Conservation (phyloP, 2,888 invertebrate genomes). For the Leptinotarsa tumamoca region DNA sequence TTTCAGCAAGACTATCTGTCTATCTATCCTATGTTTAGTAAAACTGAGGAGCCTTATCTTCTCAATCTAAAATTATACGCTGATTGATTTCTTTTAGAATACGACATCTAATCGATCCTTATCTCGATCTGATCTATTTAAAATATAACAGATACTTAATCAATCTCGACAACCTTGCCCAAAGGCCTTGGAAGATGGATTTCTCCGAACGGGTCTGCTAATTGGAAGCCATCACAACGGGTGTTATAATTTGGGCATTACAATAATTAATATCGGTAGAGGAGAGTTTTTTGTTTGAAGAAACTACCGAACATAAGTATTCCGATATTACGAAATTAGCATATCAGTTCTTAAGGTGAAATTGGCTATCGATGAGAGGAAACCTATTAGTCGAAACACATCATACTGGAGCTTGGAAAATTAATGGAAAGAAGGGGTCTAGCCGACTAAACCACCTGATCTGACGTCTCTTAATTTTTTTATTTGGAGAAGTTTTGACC, state of each 20-base stretch:
- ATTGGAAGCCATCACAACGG: not conserved
- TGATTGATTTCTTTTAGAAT: conserved; percentile 12
- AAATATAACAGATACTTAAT: conserved; percentile 3
- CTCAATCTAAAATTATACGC: not conserved
- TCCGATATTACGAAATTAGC: too few species aligned
- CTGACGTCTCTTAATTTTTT: too few species aligned
- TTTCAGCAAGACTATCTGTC: not conserved
- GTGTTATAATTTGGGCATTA: conserved; percentile 15
- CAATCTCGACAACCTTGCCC: not conserved
- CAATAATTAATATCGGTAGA: conserved; percentile 1
- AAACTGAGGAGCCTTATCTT: not conserved
- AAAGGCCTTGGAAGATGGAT: conserved; percentile 7
- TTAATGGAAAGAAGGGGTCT: too few species aligned
- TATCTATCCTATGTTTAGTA: not conserved
- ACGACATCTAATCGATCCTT: not conserved
- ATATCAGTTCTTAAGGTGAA: too few species aligned
- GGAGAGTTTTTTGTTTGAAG: not conserved
- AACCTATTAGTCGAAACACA: too few species aligned
- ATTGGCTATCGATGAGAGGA: too few species aligned
- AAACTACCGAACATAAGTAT: too few species aligned
- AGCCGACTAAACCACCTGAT: too few species aligned
- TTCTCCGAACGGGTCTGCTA: not conserved
- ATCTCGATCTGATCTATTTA: conserved; percentile 7
- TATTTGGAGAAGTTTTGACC: too few species aligned
- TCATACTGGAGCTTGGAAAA: too few species aligned